These are phyloP conservation scores for Clostera curtula DNA, from an alignment of 2,888 invertebrate genomes.

Conservation along the genomic window DNA sequence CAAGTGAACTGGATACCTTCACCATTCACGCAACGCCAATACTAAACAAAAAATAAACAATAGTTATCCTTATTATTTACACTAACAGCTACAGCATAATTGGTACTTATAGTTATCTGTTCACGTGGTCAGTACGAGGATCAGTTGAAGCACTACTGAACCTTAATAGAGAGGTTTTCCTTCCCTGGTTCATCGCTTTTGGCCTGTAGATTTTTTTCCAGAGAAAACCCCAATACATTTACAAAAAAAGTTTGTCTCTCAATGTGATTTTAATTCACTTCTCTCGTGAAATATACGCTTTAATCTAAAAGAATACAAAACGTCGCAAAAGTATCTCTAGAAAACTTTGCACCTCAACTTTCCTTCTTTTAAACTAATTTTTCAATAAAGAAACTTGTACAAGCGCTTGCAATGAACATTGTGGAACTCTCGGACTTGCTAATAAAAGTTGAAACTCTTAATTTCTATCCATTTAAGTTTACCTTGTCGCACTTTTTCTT, in stretches of 20 bases:
- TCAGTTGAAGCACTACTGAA: too few species aligned
- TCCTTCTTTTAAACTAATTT: slow-evolving; percentile 3
- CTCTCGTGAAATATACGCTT: too few species aligned
- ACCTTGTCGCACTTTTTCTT: slow-evolving; percentile 64
- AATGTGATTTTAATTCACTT: too few species aligned
- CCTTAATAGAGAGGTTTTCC: too few species aligned
- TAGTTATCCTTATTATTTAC: too few species aligned
- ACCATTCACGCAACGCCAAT: slow-evolving; percentile 89
- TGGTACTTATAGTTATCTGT: too few species aligned
- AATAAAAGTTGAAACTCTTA: neutral
- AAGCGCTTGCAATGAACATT: neutral
- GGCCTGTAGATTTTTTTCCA: too few species aligned
- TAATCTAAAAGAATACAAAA: neutral
- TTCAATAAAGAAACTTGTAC: slow-evolving; percentile 2
- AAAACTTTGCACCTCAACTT: neutral
- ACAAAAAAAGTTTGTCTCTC: too few species aligned
- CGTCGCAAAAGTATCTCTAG: neutral
- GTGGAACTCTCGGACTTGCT: neutral
- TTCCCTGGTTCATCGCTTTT: too few species aligned
- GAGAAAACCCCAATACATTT: too few species aligned
- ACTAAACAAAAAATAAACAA: slow-evolving; percentile 65
- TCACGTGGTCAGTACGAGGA: too few species aligned
- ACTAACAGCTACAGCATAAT: too few species aligned
- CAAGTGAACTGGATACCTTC: slow-evolving; percentile 83
- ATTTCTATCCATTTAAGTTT: slow-evolving; percentile 7